Evolutionary conservation across 2,113 vertebrate species (phyloP).

Genomic region (Spea bombifrons): DNA sequence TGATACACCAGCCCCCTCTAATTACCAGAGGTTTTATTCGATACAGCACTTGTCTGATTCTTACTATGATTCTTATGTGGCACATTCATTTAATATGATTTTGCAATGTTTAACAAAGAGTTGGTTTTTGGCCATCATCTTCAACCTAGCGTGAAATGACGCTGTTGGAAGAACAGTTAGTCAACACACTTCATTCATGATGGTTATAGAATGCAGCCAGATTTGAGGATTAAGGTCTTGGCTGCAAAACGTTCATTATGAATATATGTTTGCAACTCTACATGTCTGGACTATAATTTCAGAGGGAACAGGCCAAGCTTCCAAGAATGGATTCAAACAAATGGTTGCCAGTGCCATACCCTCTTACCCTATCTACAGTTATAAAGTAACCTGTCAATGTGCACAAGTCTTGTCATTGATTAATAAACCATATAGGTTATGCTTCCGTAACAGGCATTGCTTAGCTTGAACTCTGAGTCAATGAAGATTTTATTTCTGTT

Average conservation of each 20-base stretch:
- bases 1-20: too few relatives aligned
- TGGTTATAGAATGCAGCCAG: constrained; percentile 23
- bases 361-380: neutral
- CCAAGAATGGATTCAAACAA: constrained; percentile 19
- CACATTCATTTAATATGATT: neutral
- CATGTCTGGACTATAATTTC: constrained; percentile 14
- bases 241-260: constrained; percentile 13
- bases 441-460: too few relatives aligned
- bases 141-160: constrained; percentile 15
- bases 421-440: too few relatives aligned
- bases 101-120: constrained; percentile 7
- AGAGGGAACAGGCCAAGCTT: constrained; percentile 10
- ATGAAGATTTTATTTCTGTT: too few relatives aligned
- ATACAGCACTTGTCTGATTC: too few relatives aligned
- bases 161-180: constrained; percentile 21
- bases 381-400: too few relatives aligned
- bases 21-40: too few relatives aligned
- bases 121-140: constrained; percentile 6
- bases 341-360: neutral
- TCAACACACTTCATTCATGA: constrained; percentile 27
- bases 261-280: constrained; percentile 16
- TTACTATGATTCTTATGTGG: neutral
- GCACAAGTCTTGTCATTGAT: too few relatives aligned
- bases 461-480: too few relatives aligned
- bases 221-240: constrained; percentile 37